Evolutionary conservation across 2,797 vertebrate genomes (phyloP).

Genomic region (Pempheris klunzingeri): DNA sequence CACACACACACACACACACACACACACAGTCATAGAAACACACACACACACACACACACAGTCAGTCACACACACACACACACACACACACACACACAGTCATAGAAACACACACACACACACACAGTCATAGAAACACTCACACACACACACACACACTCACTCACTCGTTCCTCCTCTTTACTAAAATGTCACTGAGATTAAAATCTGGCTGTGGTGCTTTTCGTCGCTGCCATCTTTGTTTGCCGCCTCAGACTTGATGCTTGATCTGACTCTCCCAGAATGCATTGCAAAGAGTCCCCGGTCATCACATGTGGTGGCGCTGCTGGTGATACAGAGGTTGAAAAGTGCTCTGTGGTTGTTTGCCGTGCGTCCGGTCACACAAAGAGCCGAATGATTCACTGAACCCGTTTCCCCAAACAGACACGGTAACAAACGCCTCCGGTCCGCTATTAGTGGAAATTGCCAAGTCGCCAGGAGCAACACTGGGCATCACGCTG

Average conservation of each 20-base stretch:
- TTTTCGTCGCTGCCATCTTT: conserved; percentile 35
- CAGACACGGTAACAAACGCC: conserved; percentile 92
- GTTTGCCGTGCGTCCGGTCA: not conserved
- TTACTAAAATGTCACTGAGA: conserved; percentile 38
- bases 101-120: too few species aligned
- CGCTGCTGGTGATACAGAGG: too few species aligned
- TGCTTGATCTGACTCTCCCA: conserved; percentile 32
- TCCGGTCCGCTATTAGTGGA: conserved; percentile 95
- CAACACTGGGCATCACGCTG: conserved; percentile 91
- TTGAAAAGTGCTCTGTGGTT: too few species aligned
- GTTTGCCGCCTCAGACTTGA: conserved; percentile 18
- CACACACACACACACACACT: too few species aligned
- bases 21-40: too few species aligned
- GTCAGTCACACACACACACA: not conserved
- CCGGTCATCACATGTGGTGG: not conserved
- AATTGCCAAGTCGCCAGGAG: conserved; percentile 93
- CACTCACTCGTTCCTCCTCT: too few species aligned
- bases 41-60: too few species aligned
- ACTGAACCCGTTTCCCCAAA: not conserved
- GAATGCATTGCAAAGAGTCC: conserved; percentile 37
- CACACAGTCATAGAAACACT: too few species aligned
- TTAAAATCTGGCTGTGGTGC: conserved; percentile 2
- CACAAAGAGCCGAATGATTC: not conserved
- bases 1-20: too few species aligned
- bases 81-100: conserved; percentile 9